phyloP scores from a whole-genome alignment of 2,113 vertebrate species.

The Martes martes region DNA sequence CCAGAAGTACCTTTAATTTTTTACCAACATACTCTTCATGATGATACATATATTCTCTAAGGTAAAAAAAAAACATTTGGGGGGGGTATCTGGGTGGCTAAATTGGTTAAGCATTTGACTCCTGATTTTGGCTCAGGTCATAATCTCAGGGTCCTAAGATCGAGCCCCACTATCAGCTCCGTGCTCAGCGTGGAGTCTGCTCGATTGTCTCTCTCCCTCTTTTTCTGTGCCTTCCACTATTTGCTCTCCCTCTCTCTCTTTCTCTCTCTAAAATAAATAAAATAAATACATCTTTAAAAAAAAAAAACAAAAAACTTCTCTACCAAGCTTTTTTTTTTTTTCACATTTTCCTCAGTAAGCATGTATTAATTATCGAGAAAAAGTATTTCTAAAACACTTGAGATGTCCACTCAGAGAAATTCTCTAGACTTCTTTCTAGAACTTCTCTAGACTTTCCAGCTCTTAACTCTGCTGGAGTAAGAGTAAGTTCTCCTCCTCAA shows the following conservation, averaged over 20 bases:
- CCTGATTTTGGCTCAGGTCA: too few species aligned
- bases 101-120: too few species aligned
- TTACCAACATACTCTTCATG: background rate
- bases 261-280: background rate
- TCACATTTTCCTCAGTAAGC: slow-evolving; percentile 4
- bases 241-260: background rate
- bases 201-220: background rate
- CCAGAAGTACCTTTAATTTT: background rate
- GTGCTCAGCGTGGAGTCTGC: background rate
- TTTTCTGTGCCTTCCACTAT: background rate
- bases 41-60: background rate
- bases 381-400: background rate
- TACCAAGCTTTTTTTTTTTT: background rate
- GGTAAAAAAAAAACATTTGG: background rate
- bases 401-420: background rate
- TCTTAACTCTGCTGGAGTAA: background rate
- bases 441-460: background rate
- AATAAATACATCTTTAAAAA: background rate
- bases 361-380: slow-evolving; percentile 13
- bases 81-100: too few species aligned
- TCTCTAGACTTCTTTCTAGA: background rate
- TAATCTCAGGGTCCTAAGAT: background rate
- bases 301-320: background rate
- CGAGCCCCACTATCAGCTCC: background rate
- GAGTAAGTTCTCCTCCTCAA: background rate